Evolutionary conservation across 2,797 vertebrate genomes (phyloP).

Genomic region (Neostethus bicornis): DNA sequence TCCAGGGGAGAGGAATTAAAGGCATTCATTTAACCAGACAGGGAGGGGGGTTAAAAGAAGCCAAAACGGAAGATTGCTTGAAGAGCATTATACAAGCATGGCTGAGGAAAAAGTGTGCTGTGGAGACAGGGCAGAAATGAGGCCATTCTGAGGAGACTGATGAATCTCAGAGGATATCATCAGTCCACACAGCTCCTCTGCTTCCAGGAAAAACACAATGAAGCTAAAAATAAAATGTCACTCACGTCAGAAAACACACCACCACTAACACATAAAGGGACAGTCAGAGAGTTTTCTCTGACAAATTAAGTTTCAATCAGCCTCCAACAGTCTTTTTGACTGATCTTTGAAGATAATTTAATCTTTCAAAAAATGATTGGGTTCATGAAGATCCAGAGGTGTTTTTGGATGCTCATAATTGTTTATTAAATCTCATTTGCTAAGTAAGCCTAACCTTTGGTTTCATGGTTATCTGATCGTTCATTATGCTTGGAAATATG

Average conservation of each 20-base stretch:
- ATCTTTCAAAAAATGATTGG: no score
- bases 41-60: no score
- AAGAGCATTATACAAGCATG: conserved; percentile 25
- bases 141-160: conserved; percentile 47
- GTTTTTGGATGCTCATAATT: neutral
- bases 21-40: no score
- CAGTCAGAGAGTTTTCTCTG: conserved; percentile 17
- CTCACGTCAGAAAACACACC: conserved; percentile 32
- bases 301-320: neutral
- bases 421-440: neutral
- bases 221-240: conserved; percentile 50
- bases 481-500: neutral
- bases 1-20: no score
- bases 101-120: conserved; percentile 62
- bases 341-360: conserved; percentile 1
- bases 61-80: conserved; percentile 1
- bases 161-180: conserved; percentile 35
- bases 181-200: conserved; percentile 28
- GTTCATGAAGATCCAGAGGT: neutral
- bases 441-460: neutral
- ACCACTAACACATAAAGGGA: conserved; percentile 13
- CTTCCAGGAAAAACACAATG: conserved; percentile 32
- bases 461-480: neutral
- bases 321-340: neutral
- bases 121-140: conserved; percentile 62